A percentile compares a stretch with the other conserved stretches of the same genome.
These are phyloP conservation scores for Aelia acuminata DNA, from an alignment of 2,888 invertebrate genomes.

Conservation along the genomic window DNA sequence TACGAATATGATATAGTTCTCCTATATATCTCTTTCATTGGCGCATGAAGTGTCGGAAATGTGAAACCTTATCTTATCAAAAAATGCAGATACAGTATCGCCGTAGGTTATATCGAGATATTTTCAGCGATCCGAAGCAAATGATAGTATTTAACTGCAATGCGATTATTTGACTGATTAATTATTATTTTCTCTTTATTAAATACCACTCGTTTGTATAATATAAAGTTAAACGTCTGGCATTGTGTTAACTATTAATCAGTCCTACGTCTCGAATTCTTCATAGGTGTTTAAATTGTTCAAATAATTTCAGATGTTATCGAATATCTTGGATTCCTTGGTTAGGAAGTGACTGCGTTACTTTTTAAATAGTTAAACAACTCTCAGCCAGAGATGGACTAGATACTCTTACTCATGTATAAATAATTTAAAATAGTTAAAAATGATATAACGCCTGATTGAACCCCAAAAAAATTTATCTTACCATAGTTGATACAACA, in stretches of 20 bases:
- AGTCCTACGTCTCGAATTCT: neutral
- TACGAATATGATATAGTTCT: no score
- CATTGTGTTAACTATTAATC: neutral
- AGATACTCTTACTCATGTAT: no score
- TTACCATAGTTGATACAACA: no score
- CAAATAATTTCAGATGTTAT: no score
- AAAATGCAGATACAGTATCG: constrained; percentile 17
- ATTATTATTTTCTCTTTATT: neutral
- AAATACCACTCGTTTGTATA: neutral
- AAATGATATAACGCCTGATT: no score
- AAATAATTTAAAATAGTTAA: no score
- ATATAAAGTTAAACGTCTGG: neutral
- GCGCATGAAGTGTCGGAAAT: neutral
- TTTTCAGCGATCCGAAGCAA: neutral
- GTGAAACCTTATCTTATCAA: neutral
- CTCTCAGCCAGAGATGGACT: no score
- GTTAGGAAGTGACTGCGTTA: no score
- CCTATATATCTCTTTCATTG: neutral
- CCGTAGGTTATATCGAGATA: neutral
- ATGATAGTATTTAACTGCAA: neutral
- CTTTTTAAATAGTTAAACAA: no score
- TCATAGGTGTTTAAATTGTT: no score
- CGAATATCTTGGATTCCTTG: no score
- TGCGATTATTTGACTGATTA: neutral
- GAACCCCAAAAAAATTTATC: no score